phyloP scores from a whole-genome alignment of 1,140 invertebrate species.

The Hormaphis cornu region DNA sequence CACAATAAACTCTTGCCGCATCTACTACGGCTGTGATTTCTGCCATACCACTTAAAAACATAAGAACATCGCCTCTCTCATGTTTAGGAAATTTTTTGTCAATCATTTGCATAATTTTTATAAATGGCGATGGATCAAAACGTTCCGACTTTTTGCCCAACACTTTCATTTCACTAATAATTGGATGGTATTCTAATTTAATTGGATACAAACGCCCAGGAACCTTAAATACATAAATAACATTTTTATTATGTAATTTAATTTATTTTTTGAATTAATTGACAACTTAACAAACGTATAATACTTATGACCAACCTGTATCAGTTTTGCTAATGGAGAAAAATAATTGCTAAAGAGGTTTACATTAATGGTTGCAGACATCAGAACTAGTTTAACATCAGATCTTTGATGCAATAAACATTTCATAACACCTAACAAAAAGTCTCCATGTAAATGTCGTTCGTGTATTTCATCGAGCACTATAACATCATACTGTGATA shows the following conservation, averaged over 20 bases:
- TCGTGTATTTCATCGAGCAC: constrained; percentile 95
- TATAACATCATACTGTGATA: constrained; percentile 70
- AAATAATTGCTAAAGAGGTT: constrained; percentile 87
- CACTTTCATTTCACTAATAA: constrained; percentile 50
- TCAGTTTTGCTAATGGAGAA: constrained; percentile 64
- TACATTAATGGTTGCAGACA: constrained; percentile 98
- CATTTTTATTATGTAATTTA: not conserved
- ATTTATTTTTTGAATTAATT: too few species aligned
- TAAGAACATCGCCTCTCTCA: constrained; percentile 89
- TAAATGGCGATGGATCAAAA: constrained; percentile 83
- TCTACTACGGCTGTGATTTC: constrained; percentile 89
- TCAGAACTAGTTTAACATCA: constrained; percentile 86
- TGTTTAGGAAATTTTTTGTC: constrained; percentile 73
- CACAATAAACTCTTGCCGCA: constrained; percentile 73
- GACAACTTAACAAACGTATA: not conserved
- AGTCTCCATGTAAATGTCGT: constrained; percentile 89
- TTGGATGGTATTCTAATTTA: constrained; percentile 74
- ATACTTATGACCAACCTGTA: constrained; percentile 51
- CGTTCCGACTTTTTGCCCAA: constrained; percentile 60
- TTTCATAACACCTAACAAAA: constrained; percentile 84
- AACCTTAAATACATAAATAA: constrained; percentile 50
- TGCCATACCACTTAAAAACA: constrained; percentile 92
- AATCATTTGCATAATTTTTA: constrained; percentile 84
- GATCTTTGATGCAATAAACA: constrained; percentile 69
- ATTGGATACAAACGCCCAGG: constrained; percentile 91